These are phyloP conservation scores for Crotalus horridus DNA, from an alignment of 2,113 vertebrate species.

Conservation along the genomic window DNA sequence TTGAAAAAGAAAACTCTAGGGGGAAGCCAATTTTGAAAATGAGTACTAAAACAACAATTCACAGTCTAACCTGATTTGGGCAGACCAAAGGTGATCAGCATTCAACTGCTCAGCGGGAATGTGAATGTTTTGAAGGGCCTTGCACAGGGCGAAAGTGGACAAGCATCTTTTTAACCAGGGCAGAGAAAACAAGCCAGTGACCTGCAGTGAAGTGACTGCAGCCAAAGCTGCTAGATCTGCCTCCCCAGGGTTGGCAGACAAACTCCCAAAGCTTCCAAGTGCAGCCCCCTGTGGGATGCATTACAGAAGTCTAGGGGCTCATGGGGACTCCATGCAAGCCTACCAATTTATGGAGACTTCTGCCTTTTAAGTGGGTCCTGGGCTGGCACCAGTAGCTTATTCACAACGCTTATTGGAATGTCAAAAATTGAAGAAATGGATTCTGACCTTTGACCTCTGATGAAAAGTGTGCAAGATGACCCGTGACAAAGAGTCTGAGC, in stretches of 20 bases:
- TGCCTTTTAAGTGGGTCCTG: neutral
- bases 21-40: neutral
- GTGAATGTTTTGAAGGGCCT: neutral
- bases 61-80: neutral
- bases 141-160: neutral
- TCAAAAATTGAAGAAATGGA: neutral
- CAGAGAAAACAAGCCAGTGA: neutral
- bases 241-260: neutral
- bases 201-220: neutral
- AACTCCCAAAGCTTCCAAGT: neutral
- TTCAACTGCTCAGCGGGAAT: neutral
- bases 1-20: neutral
- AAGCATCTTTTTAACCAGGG: neutral
- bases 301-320: neutral
- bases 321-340: neutral
- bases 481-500: slow-evolving; percentile 83
- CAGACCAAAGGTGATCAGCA: neutral
- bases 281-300: neutral
- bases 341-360: neutral
- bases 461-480: slow-evolving; percentile 92
- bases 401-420: neutral
- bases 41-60: neutral
- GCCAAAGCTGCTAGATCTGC: neutral
- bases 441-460: slow-evolving; percentile 90
- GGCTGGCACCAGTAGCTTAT: neutral